Percentiles rank a stretch among this genome's conserved stretches.
Conservation (phyloP, 1,140 invertebrate genomes). For the Centruroides sculpturatus region DNA sequence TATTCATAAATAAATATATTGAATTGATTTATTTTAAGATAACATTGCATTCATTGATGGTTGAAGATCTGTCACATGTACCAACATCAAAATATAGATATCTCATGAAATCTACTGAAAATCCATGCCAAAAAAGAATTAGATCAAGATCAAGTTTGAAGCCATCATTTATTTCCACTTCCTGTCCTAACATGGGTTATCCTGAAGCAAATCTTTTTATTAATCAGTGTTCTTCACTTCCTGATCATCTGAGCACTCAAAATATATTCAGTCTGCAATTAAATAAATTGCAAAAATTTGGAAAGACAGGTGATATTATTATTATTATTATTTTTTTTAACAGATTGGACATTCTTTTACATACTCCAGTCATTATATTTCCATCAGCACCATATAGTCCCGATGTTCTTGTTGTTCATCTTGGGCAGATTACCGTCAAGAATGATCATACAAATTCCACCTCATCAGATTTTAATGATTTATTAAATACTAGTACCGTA, state of each 20-base stretch:
- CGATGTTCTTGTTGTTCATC: conserved; percentile 78
- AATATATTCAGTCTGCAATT: conserved; percentile 21
- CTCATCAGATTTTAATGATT: background rate
- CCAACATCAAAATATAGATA: conserved; percentile 58
- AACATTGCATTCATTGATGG: conserved; percentile 59
- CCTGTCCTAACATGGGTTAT: conserved; percentile 56
- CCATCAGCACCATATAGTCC: conserved; percentile 58
- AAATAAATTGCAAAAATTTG: background rate
- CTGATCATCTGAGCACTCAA: conserved; percentile 48
- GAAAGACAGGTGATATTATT: background rate
- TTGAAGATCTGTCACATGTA: conserved; percentile 71
- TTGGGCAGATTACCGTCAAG: conserved; percentile 55
- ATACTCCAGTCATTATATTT: conserved; percentile 78
- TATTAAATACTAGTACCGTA: conserved; percentile 17
- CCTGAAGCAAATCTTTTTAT: background rate
- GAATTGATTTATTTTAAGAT: conserved; percentile 33
- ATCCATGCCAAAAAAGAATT: no score
- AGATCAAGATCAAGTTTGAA: no score
- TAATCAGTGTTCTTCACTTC: conserved; percentile 33
- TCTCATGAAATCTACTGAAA: conserved; percentile 47
- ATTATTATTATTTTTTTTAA: background rate
- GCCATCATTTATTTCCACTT: conserved; percentile 43
- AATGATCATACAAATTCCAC: conserved; percentile 7
- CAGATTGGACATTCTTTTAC: conserved; percentile 50
- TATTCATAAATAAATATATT: background rate